Base-by-base conservation (phyloP, 2,888 invertebrate species). In the Eulithis testata region DNA sequence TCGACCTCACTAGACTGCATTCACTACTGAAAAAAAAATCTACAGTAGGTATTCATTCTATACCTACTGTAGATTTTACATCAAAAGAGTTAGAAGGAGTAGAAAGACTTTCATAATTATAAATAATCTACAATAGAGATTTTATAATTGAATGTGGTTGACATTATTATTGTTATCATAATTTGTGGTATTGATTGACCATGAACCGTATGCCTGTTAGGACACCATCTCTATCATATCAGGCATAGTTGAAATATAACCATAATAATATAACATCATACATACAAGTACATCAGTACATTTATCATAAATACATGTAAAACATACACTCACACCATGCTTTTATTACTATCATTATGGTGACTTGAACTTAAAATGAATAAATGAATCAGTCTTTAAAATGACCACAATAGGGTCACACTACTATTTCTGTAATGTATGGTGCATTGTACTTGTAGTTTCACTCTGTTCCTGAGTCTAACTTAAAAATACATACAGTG, bases 311-410 rank as follows among this genome's bases (percentile, higher is more conserved):
- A 88, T 84, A 87, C 79, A 82, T 84, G 81, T 81, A 83, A 79
- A 83, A 85, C 82, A 80, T 78, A 82, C 83, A 81, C 80, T 77
- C 76, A 73, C 75, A 62, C 76, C 76, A 66, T 75, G 75, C 68
- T 75, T 77, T 76, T 82, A 78, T 80, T 74, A 82, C 80, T 86
- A 87, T 83, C 78, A 85, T 80, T 80, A 88, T 82, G 85, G 87
- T 90, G 89, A 87, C 83, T 88, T 82, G 80, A 89, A 86, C 90
- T 90, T 90, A 90, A 86, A 89, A 91, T 90, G 91, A 89, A 87
- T 86, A 89, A 91, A 89, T 89, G 91, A 91, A 73, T 92, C 92
- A 92, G 92, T 92, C 92, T 92, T 92, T 86, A 89, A 86, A 88
- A 88, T 84, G 85, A 83, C 78, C 85, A 80, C 68, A 60, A 72